These are phyloP conservation scores for Sinhomidia bicolor DNA, from an alignment of 2,888 invertebrate genomes.

Conservation along the genomic window DNA sequence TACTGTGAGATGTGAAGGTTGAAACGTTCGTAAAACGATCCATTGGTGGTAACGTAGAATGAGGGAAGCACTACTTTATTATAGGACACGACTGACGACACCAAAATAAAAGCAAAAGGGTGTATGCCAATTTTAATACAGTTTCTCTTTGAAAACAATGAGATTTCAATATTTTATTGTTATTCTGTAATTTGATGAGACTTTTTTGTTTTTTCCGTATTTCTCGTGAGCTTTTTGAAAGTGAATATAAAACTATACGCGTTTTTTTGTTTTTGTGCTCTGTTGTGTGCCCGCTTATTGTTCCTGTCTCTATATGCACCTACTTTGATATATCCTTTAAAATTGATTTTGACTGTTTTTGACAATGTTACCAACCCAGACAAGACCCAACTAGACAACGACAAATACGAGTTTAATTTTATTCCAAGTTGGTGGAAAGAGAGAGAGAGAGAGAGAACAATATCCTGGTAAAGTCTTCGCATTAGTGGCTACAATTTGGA, in stretches of 20 bases:
- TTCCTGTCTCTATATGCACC: too few species aligned
- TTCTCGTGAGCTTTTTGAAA: background rate
- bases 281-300: too few species aligned
- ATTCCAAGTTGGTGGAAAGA: background rate
- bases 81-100: background rate
- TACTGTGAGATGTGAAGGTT: too few species aligned
- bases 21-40: background rate
- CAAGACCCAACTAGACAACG: background rate
- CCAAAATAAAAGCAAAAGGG: background rate
- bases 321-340: background rate
- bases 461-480: background rate
- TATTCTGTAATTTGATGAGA: background rate
- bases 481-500: slow-evolving; percentile 23
- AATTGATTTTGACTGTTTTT: slow-evolving; percentile 36
- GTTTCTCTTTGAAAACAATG: background rate
- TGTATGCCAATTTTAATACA: background rate
- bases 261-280: too few species aligned
- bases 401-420: background rate
- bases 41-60: background rate
- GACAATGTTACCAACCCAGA: background rate
- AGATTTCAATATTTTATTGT: too few species aligned
- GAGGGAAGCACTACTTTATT: background rate
- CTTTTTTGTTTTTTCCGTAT: background rate
- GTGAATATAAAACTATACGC: too few species aligned
- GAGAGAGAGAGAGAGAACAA: background rate